phyloP scores from a whole-genome alignment of 2,113 vertebrate genomes.

The Zeus faber region DNA sequence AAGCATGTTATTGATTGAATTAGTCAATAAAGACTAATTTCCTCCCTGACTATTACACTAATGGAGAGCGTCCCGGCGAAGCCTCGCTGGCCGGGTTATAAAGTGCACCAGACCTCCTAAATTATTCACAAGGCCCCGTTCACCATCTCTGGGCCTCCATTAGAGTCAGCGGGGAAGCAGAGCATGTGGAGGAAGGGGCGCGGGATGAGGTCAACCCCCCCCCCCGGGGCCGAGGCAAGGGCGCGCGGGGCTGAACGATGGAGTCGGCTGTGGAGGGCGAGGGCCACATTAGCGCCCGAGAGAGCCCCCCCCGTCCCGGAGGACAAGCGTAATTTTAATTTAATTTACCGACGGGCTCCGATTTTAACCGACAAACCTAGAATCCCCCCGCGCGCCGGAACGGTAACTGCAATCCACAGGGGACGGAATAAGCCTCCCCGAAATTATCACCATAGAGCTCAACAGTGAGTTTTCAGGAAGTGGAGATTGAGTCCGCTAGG shows the following conservation, averaged over 20 bases:
- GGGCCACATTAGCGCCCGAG: too few relatives aligned
- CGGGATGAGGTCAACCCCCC: constrained; percentile 72
- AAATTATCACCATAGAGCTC: too few relatives aligned
- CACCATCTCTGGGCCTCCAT: constrained; percentile 53
- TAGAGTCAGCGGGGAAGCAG: constrained; percentile 45
- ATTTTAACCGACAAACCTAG: too few relatives aligned
- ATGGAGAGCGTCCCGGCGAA: constrained; percentile 55
- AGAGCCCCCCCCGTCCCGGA: too few relatives aligned
- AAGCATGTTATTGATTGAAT: constrained; percentile 70
- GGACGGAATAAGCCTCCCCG: too few relatives aligned
- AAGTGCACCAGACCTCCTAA: constrained; percentile 71
- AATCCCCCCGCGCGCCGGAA: too few relatives aligned
- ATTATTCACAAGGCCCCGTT: constrained; percentile 72
- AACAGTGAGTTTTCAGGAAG: too few relatives aligned
- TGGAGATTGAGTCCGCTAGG: too few relatives aligned
- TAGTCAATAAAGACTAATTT: constrained; percentile 69
- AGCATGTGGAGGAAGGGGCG: background rate
- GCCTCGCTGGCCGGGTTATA: constrained; percentile 67
- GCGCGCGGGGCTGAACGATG: constrained; percentile 40
- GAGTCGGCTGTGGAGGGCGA: too few relatives aligned
- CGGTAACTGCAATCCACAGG: too few relatives aligned
- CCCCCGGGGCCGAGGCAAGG: constrained; percentile 60
- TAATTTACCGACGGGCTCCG: too few relatives aligned
- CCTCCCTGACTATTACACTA: constrained; percentile 67
- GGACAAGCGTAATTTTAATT: too few relatives aligned